Evolutionary conservation across 1,140 invertebrate species (phyloP).

Genomic region (Leptinotarsa texana): DNA sequence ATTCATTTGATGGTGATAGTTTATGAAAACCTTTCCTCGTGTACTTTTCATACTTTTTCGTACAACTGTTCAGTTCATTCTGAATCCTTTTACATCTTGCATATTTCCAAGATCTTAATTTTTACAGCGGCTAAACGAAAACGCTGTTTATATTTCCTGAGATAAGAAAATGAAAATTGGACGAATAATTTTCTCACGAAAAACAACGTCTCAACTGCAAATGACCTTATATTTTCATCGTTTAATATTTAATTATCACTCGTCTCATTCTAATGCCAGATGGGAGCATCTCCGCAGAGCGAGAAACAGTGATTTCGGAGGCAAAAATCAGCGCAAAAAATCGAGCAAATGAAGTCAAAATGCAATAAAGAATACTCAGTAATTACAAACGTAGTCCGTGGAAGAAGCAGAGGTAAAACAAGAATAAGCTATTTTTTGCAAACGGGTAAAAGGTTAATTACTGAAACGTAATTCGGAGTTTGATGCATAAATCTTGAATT

Average conservation of each 20-base stretch:
- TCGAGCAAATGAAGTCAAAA: conserved; percentile 42
- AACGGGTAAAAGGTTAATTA: conserved; percentile 33
- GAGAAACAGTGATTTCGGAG: conserved; percentile 22
- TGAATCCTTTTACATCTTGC: too few species aligned
- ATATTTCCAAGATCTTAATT: too few species aligned
- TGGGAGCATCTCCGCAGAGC: conserved; percentile 18
- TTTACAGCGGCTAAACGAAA: conserved; percentile 6
- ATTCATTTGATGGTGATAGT: too few species aligned
- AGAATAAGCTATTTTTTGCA: conserved; percentile 23
- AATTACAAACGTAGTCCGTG: conserved; percentile 36
- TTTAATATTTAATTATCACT: conserved; percentile 37
- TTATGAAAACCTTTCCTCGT: too few species aligned
- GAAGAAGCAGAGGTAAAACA: conserved; percentile 22
- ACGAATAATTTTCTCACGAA: conserved; percentile 23
- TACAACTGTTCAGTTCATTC: too few species aligned
- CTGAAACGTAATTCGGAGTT: conserved; percentile 31
- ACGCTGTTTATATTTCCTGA: conserved; percentile 14
- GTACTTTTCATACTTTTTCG: too few species aligned
- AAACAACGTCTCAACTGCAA: conserved; percentile 23
- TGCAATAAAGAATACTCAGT: conserved; percentile 47
- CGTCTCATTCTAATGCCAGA: conserved; percentile 14
- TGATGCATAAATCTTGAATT: conserved; percentile 39
- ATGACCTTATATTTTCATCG: conserved; percentile 33
- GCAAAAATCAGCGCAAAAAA: conserved; percentile 37
- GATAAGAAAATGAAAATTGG: conserved; percentile 21